Evolutionary conservation across 2,797 vertebrate species (phyloP), one percentile per base, ranked within the genome.

Genomic region (Ciconia nigra): DNA sequence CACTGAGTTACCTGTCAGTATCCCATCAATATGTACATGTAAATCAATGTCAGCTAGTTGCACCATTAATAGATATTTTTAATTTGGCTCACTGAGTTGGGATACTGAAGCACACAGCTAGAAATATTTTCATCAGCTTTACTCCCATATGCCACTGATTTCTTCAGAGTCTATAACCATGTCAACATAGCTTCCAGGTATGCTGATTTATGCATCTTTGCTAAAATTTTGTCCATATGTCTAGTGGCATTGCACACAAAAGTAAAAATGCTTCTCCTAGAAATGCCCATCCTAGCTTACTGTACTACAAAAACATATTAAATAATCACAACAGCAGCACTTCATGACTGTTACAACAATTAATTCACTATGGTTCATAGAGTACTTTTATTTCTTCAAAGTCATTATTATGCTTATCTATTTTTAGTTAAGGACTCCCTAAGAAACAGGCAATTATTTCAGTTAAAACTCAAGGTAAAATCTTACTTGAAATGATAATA

Each of bases 81-180:
- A 88, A 65, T 92, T 90, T 92, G 46, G 6, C 58, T 83, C 33
- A 57, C n/a, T 72, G 37, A 65, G 24, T 12, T 59, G 44, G 25
- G 25, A 72, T 88, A 61, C n/a, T 86, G 86, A 86, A 93, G n/a
- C 76, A 70, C 77, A 69, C 0, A 3, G 47, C 37, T 79, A 83
- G 28, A 90, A 94, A 80, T 70, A 88, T 65, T 90, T 92, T 88
- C 65, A 73, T 88, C 67, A 77, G n/a, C 21, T 80, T 92, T 92
- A 33, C 33, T 94, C 29, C n/a, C 76, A 65, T 80, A 86, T 72
- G 67, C 24, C 55, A 89, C 49, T 41, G 24, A 77, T 81, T 92
- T 90, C 55, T 85, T 80, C 33, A 76, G 31, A 39, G 46, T 61
- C 26, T 83, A 51, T 42, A 87, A 70, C 21, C 16, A 62, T 33